Percentiles rank a stretch among this genome's conserved stretches.
phyloP scores from a whole-genome alignment of 1,140 invertebrate species.

The silkworm (Bombyx mori) region ASM3026992v2 NC_085110.1:16856501-16857000 shows the following conservation, averaged over 20 bases:
- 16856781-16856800: conserved; percentile 16
- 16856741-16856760: conserved; percentile 21
- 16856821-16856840: not conserved
- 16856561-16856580: too few species aligned
- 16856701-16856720: conserved; percentile 15
- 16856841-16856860: not conserved
- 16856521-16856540: too few species aligned
- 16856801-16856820: not conserved
- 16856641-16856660: conserved; percentile 11
- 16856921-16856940: not conserved
- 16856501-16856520: too few species aligned
- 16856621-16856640: too few species aligned
- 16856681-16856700: conserved; percentile 30
- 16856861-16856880: not conserved
- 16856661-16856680: conserved; percentile 22
- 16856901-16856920: too few species aligned
- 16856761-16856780: conserved; percentile 35
- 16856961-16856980: not conserved
- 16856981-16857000: not conserved
- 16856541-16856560: too few species aligned
- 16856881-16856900: not conserved
- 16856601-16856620: too few species aligned
- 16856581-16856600: too few species aligned
- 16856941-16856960: not conserved
- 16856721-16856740: conserved; percentile 30